Conservation (phyloP, 2,797 vertebrate species). For the Lophius americanus region DNA sequence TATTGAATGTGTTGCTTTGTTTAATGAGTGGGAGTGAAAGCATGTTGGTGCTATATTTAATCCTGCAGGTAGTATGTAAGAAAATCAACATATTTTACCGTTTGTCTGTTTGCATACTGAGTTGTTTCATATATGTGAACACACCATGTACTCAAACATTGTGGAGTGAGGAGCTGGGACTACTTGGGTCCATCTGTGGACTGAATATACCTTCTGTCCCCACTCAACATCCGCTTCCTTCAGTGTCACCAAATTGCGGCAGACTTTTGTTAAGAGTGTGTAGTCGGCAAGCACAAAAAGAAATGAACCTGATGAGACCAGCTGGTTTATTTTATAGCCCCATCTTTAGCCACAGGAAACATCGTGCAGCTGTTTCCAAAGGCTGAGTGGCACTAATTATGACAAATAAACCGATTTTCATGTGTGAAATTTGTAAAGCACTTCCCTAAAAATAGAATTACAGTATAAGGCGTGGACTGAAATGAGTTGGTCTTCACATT, state of each 20-base stretch:
- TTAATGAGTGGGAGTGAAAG: too few relatives aligned
- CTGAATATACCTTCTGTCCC: background rate
- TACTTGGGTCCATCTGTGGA: background rate
- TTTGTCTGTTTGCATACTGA: background rate
- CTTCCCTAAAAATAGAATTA: background rate
- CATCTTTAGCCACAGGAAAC: background rate
- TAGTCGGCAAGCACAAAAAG: background rate
- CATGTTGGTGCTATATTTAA: too few relatives aligned
- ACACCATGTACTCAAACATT: background rate
- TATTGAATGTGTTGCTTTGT: too few relatives aligned
- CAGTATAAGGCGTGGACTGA: background rate
- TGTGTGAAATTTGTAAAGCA: background rate
- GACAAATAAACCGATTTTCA: background rate
- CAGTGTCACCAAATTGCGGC: background rate
- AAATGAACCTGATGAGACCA: background rate
- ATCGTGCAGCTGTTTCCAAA: constrained; percentile 4
- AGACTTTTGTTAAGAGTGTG: background rate
- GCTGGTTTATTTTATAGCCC: background rate
- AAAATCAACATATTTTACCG: background rate
- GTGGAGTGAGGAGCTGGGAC: background rate
- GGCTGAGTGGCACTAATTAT: background rate
- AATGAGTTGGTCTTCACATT: background rate
- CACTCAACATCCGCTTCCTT: background rate
- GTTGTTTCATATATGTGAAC: background rate
- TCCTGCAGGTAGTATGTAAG: background rate